Percentiles rank a stretch among this genome's conserved stretches.
Evolutionary conservation across 2,797 vertebrate genomes (phyloP).

Genomic region (Amblyopsis hoosieri): DNA sequence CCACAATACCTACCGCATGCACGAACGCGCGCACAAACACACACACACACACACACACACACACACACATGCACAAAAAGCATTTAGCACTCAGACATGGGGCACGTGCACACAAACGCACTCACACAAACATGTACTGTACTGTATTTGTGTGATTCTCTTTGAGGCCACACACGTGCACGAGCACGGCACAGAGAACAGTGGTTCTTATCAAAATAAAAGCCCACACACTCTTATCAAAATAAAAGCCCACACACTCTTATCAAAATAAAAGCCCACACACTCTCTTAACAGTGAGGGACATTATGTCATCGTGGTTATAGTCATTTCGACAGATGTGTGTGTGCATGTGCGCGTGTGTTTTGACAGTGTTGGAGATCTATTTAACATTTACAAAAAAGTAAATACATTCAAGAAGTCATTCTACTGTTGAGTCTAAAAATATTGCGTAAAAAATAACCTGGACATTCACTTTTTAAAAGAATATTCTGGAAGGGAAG

Average conservation of each 20-base stretch:
- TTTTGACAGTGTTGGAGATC: too few relatives aligned
- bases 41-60: background rate
- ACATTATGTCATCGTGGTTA: background rate
- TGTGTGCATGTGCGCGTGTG: too few relatives aligned
- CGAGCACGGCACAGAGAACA: background rate
- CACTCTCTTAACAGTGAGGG: background rate
- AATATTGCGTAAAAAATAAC: too few relatives aligned
- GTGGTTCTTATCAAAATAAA: too few relatives aligned
- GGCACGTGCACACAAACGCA: background rate
- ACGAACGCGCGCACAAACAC: background rate
- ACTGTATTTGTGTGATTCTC: background rate
- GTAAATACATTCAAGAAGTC: too few relatives aligned
- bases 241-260: background rate
- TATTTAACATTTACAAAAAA: too few relatives aligned
- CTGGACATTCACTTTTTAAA: too few relatives aligned
- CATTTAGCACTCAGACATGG: conserved; percentile 6
- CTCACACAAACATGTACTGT: background rate
- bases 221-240: background rate
- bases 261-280: background rate
- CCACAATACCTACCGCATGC: conserved; percentile 20
- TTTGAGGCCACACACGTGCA: conserved; percentile 2
- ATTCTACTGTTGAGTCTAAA: too few relatives aligned
- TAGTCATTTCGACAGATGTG: background rate
- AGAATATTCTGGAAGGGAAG: too few relatives aligned
- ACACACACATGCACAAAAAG: conserved; percentile 16